Conservation (phyloP, 2,113 vertebrate species). For the Tyto alba region DNA sequence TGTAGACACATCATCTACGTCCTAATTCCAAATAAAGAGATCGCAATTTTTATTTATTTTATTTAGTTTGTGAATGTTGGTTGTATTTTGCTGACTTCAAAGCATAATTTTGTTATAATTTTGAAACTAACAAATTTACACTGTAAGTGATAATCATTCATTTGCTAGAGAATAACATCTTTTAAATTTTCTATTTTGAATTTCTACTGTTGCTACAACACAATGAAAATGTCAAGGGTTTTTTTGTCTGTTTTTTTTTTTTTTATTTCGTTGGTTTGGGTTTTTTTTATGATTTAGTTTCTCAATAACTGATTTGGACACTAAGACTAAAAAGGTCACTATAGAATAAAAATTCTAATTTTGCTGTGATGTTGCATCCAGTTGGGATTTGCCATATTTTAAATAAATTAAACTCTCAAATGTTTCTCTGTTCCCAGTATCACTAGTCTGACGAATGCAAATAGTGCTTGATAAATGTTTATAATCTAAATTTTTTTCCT, state of each 20-base stretch:
- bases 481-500: background rate
- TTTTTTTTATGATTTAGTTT: background rate
- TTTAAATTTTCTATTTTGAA: background rate
- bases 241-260: accelerated
- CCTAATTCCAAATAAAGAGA: background rate
- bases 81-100: background rate
- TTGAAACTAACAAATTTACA: background rate
- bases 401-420: background rate
- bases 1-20: background rate
- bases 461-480: background rate
- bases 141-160: background rate
- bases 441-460: background rate
- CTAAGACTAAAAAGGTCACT: background rate
- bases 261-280: background rate
- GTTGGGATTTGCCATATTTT: background rate
- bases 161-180: background rate
- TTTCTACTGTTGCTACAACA: background rate
- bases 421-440: background rate
- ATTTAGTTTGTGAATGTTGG: background rate
- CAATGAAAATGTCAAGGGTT: background rate
- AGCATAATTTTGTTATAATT: background rate
- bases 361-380: background rate
- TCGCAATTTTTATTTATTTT: background rate
- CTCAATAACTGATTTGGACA: background rate
- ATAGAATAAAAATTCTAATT: background rate